phyloP scores from a whole-genome alignment of 2,113 vertebrate species.

The Mesitornis unicolor region DNA sequence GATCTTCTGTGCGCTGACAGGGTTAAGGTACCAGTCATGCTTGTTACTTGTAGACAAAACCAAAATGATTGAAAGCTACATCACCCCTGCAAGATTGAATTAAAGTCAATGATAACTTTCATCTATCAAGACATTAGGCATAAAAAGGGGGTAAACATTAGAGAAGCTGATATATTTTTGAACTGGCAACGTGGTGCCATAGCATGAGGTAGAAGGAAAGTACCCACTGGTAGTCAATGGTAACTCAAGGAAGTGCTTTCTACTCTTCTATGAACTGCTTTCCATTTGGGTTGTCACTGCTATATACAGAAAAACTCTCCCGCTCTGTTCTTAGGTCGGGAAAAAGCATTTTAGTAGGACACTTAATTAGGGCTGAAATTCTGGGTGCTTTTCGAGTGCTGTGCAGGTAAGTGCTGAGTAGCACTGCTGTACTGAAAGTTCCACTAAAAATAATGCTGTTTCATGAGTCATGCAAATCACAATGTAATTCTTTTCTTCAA shows the following conservation, averaged over 20 bases:
- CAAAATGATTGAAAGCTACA: background rate
- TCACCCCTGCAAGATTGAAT: background rate
- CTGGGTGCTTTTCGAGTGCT: background rate
- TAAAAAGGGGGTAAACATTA: background rate
- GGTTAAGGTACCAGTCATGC: background rate
- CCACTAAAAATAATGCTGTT: background rate
- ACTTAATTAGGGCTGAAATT: slow-evolving; percentile 12
- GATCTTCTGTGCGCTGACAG: background rate
- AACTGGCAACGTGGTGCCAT: background rate
- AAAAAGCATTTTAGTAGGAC: background rate
- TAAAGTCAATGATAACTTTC: background rate
- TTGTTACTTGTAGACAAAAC: background rate
- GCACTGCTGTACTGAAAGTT: background rate
- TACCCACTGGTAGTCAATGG: background rate
- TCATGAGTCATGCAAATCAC: background rate
- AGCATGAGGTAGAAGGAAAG: background rate
- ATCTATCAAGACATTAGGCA: background rate
- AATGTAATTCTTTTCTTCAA: slow-evolving; percentile 16
- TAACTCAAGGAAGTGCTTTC: background rate
- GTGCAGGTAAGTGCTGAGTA: background rate
- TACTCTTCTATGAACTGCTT: background rate
- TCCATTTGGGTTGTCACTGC: background rate
- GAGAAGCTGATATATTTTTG: background rate
- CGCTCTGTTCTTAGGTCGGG: background rate
- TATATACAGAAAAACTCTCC: background rate